Evolutionary conservation across 2,888 invertebrate species (phyloP).

Genomic region (Eristalis pertinax): DNA sequence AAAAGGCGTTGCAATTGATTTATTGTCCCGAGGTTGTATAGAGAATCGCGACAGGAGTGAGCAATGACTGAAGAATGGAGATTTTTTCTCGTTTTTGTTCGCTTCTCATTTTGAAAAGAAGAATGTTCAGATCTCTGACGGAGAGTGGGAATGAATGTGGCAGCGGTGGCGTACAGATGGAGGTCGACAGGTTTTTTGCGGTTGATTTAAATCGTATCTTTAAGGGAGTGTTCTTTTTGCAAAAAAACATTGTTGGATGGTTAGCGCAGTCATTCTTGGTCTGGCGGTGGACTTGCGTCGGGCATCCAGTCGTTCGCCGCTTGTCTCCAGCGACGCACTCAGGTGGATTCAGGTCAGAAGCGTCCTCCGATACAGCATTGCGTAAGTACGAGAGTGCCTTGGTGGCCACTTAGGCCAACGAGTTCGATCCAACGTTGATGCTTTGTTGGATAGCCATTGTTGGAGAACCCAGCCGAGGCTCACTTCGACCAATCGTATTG

Average conservation of each 20-base stretch:
- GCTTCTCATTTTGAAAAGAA: slow-evolving; percentile 50
- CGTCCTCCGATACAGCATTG: no score
- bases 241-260: background rate
- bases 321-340: no score
- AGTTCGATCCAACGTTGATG: no score
- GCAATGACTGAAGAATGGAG: slow-evolving; percentile 46
- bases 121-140: slow-evolving; percentile 27
- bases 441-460: no score
- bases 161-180: background rate
- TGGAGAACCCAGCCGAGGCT: no score
- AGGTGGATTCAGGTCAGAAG: no score
- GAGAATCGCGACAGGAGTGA: slow-evolving; percentile 21
- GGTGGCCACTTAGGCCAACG: no score
- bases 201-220: slow-evolving; percentile 1
- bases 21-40: slow-evolving; percentile 67
- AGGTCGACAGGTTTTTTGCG: background rate
- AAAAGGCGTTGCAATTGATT: slow-evolving; percentile 69
- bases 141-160: background rate
- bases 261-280: no score
- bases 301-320: no score
- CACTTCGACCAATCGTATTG: no score
- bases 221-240: background rate
- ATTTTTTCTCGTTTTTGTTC: slow-evolving; percentile 41
- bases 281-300: no score
- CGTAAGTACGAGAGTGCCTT: no score